Evolutionary conservation across 2,888 invertebrate species (phyloP), one percentile per base, ranked within the genome.

Genomic region (Oxyscelio sp.): DNA sequence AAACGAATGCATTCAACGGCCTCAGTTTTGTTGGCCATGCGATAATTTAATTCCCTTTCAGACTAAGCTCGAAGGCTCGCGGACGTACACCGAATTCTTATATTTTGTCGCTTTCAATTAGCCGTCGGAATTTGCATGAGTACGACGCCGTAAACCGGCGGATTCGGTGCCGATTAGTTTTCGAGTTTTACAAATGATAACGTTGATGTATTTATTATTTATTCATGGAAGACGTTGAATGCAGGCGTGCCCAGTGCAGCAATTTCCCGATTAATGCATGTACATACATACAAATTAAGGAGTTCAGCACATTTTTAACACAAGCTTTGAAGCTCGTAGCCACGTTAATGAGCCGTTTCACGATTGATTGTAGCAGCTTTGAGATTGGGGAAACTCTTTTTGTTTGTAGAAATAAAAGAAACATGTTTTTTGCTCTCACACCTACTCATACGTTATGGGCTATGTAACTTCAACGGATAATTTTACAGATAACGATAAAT

Each of bases 1-100:
- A 77, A 86, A 83, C 86, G 83, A 87, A 87, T 90, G 90, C 90
- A 90, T 91, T 90, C 90, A 90, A 90, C 90, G 90, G 68, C 71
- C 88, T 89, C 85, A 85, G 83, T 71, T 86, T 87, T 61, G 88
- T 87, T 85, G 82, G 88, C 87, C 82, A 77, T 84, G 78, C 88
- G 84, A 87, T 91, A 90, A 81, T 92, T 92, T 90, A 91, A 91
- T 91, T 90, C 40, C 71, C 27, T 83, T 70, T 74, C 87, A 91
- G 92, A 92, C 92, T 92, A 92, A 92, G 90, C 92, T 92, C 91
- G 92, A 91, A 90, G 87, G 83, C 87, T 83, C 54, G 61, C 21
- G 79, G 50, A 34, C 24, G 61, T 38, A 27, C 13, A 38, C 17
- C 58, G 31, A 17, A 56, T 34, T 15, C 27, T 15, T 27, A 22